phyloP scores from a whole-genome alignment of 2,888 invertebrate species.

The Malthinus seriepunctatus region DNA sequence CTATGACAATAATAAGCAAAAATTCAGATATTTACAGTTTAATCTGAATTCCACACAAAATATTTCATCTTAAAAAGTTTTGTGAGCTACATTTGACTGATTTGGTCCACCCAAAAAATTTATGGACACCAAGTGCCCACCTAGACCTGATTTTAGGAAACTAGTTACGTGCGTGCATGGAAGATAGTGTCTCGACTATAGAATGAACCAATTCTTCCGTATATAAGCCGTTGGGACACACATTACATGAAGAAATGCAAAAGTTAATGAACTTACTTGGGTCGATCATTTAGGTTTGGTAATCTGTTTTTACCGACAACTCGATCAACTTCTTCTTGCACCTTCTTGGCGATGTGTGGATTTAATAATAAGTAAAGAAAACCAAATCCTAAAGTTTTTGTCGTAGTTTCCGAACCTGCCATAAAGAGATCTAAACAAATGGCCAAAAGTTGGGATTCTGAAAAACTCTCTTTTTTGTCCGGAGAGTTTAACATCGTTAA shows the following conservation, averaged over 20 bases:
- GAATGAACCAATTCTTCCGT: too few relatives aligned
- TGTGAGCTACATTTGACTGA: too few relatives aligned
- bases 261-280: slow-evolving; percentile 65
- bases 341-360: slow-evolving; percentile 73
- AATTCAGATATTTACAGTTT: too few relatives aligned
- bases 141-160: too few relatives aligned
- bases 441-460: slow-evolving; percentile 76
- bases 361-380: slow-evolving; percentile 74
- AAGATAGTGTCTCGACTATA: too few relatives aligned
- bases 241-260: background rate
- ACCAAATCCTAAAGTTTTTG: slow-evolving; percentile 76
- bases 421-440: slow-evolving; percentile 85
- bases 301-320: slow-evolving; percentile 70
- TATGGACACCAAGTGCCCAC: too few relatives aligned
- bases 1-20: too few relatives aligned
- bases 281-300: slow-evolving; percentile 72
- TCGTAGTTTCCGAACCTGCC: slow-evolving; percentile 86
- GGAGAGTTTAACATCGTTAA: slow-evolving; percentile 67
- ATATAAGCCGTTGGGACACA: too few relatives aligned
- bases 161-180: too few relatives aligned
- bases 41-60: too few relatives aligned
- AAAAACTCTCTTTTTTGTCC: slow-evolving; percentile 61
- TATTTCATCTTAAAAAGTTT: too few relatives aligned
- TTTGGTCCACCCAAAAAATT: too few relatives aligned
- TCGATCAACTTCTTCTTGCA: slow-evolving; percentile 76